Conservation (phyloP, 2,113 vertebrate species). For the Amia ocellicauda region DNA sequence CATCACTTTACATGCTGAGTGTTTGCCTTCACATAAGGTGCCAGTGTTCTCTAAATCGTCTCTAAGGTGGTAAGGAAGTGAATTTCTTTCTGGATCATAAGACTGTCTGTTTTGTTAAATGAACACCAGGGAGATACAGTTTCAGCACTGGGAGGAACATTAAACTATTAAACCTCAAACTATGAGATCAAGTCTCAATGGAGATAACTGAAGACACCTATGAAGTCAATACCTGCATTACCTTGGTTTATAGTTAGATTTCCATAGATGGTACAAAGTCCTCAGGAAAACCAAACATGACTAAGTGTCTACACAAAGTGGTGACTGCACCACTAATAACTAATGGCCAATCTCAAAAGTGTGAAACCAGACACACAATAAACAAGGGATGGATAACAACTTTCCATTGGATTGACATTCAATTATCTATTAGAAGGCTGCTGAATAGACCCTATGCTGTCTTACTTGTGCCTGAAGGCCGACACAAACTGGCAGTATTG, state of each 20-base stretch:
- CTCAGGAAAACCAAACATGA: too few species aligned
- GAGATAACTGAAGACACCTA: constrained; percentile 9
- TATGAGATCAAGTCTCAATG: constrained; percentile 28
- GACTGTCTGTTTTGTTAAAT: constrained; percentile 56
- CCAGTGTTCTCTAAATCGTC: constrained; percentile 34
- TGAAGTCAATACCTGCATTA: too few species aligned
- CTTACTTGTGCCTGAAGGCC: constrained; percentile 98
- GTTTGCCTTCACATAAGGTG: too few species aligned
- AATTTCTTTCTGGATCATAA: constrained; percentile 64
- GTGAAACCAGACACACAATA: too few species aligned
- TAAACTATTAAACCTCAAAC: constrained; percentile 31
- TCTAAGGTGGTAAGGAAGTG: constrained; percentile 54
- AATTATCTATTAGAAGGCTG: neutral
- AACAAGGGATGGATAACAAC: too few species aligned
- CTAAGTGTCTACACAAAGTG: too few species aligned
- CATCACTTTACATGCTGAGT: too few species aligned
- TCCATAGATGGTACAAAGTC: too few species aligned
- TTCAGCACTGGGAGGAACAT: constrained; percentile 47
- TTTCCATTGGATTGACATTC: too few species aligned
- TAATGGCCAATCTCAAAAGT: too few species aligned
- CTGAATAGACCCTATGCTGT: neutral
- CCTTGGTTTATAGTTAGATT: too few species aligned
- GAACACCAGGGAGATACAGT: constrained; percentile 64
- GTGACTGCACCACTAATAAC: too few species aligned
- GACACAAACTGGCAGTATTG: constrained; percentile 98